Evolutionary conservation across 2,888 invertebrate genomes (phyloP).

Genomic region (Xestoiulus laeticollis): DNA sequence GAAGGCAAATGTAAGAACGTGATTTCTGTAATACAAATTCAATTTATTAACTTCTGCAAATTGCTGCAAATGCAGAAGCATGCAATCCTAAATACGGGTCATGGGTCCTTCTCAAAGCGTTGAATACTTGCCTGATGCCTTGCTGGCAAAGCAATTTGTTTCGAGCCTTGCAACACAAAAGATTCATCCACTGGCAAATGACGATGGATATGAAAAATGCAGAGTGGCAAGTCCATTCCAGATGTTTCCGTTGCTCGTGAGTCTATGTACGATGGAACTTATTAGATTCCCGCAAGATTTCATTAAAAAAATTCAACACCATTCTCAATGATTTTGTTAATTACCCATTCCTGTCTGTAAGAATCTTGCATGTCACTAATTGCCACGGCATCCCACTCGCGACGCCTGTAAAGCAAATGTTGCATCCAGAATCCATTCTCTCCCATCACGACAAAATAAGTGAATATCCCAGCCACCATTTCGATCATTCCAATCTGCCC

Average conservation of each 20-base stretch:
- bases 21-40: constrained; percentile 53
- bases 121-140: constrained; percentile 51
- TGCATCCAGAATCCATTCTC: constrained; percentile 58
- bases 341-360: constrained; percentile 57
- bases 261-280: constrained; percentile 49
- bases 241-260: constrained; percentile 53
- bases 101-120: not conserved
- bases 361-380: constrained; percentile 56
- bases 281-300: not conserved
- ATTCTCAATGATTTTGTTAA: not conserved
- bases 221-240: constrained; percentile 56
- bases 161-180: constrained; percentile 55
- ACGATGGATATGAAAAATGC: constrained; percentile 56
- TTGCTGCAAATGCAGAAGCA: not conserved
- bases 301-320: not conserved
- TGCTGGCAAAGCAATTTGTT: constrained; percentile 54
- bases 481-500: constrained; percentile 57
- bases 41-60: constrained; percentile 1
- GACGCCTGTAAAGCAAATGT: constrained; percentile 54
- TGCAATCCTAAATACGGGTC: not conserved
- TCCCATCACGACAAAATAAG: constrained; percentile 57
- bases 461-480: constrained; percentile 57
- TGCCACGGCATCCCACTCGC: constrained; percentile 55
- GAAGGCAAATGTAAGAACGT: constrained; percentile 54
- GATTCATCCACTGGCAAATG: constrained; percentile 55